These are phyloP conservation scores for Musca vetustissima DNA, from an alignment of 1,140 invertebrate species.

Conservation along the genomic window DNA sequence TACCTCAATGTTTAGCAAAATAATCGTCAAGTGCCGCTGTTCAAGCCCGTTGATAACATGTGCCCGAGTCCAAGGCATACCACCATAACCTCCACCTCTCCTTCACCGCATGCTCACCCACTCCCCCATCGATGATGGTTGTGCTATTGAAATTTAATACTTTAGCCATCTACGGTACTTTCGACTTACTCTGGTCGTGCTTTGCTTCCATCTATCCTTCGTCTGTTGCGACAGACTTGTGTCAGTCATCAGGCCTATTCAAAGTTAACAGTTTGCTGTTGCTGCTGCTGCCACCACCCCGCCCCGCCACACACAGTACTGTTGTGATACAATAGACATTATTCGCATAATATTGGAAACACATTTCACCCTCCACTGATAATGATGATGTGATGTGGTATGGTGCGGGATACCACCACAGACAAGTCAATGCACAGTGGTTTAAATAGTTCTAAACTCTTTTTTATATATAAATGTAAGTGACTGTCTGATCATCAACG, in stretches of 20 bases:
- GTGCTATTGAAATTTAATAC: constrained; percentile 14
- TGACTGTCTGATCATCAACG: too few relatives aligned
- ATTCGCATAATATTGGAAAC: constrained; percentile 16
- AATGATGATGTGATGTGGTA: too few relatives aligned
- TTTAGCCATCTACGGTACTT: not conserved
- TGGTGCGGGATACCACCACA: too few relatives aligned
- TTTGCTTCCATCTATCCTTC: not conserved
- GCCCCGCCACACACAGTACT: too few relatives aligned
- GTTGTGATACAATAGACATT: not conserved
- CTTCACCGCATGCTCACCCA: not conserved
- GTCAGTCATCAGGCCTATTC: constrained; percentile 7
- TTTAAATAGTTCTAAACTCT: too few relatives aligned
- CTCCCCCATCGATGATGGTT: not conserved
- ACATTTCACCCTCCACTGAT: constrained; percentile 21
- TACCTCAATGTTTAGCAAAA: constrained; percentile 23
- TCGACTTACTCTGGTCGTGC: not conserved
- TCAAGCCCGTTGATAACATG: not conserved
- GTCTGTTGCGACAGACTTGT: constrained; percentile 19
- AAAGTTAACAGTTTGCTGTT: too few relatives aligned
- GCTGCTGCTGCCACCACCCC: too few relatives aligned
- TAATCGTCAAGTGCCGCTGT: constrained; percentile 21
- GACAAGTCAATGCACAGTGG: too few relatives aligned
- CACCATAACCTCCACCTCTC: not conserved
- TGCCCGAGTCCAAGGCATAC: not conserved
- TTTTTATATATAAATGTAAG: too few relatives aligned